These are phyloP conservation scores for Plutella xylostella DNA, from an alignment of 2,888 invertebrate genomes.

Conservation along the genomic window DNA sequence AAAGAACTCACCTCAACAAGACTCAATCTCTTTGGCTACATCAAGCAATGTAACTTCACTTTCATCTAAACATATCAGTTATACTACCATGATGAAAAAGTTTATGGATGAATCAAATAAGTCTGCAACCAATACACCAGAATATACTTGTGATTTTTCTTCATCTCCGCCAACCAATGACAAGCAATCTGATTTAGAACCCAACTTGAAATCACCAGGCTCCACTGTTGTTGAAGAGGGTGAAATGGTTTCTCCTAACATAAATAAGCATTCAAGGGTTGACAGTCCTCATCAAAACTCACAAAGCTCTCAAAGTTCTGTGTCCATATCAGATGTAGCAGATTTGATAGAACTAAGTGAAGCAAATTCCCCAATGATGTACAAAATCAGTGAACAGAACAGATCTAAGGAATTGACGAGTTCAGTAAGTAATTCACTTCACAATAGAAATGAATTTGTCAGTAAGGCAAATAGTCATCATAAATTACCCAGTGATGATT, in stretches of 20 bases:
- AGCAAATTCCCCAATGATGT: constrained; percentile 28
- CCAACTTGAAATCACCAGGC: constrained; percentile 17
- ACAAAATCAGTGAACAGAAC: not conserved
- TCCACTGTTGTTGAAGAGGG: no score
- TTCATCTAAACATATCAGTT: constrained; percentile 26
- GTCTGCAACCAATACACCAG: constrained; percentile 38
- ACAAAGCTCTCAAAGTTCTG: constrained; percentile 45
- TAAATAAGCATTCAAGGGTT: constrained; percentile 24
- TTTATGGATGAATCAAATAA: constrained; percentile 34
- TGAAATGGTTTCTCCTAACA: no score
- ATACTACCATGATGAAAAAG: constrained; percentile 22
- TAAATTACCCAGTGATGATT: constrained; percentile 39
- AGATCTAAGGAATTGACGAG: not conserved
- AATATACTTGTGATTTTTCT: constrained; percentile 54
- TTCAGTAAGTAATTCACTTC: not conserved
- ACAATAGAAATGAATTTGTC: not conserved
- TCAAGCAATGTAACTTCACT: constrained; percentile 30
- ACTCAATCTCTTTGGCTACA: constrained; percentile 28
- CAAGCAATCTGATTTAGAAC: constrained; percentile 23
- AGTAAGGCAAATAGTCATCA: constrained; percentile 19
- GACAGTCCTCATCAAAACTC: constrained; percentile 40
- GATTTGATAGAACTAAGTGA: constrained; percentile 49
- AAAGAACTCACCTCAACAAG: constrained; percentile 9
- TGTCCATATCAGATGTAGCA: constrained; percentile 57
- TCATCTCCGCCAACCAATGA: constrained; percentile 33